phyloP scores from a whole-genome alignment of 2,888 invertebrate species.

The Spisula solida region DNA sequence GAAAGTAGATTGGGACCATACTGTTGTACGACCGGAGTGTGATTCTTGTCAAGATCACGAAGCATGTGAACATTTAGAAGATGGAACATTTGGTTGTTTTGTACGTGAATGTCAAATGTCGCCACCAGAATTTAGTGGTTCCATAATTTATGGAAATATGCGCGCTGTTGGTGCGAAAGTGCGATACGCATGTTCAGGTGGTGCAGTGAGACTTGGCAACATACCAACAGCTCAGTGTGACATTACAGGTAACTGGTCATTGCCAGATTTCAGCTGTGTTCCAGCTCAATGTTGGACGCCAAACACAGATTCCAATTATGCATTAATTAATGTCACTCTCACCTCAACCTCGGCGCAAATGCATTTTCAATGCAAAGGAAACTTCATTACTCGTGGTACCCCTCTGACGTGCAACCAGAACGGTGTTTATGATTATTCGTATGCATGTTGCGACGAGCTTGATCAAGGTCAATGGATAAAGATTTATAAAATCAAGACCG shows the following conservation, averaged over 20 bases:
- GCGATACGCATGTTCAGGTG: background rate
- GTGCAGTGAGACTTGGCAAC: background rate
- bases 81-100: slow-evolving; percentile 6
- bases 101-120: background rate
- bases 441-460: background rate
- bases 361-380: background rate
- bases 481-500: background rate
- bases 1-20: background rate
- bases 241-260: background rate
- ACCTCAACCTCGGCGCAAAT: background rate
- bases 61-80: background rate
- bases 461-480: background rate
- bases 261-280: background rate
- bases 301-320: background rate
- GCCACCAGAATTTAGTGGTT: background rate
- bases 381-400: background rate
- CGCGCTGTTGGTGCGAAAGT: background rate
- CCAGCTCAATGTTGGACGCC: background rate
- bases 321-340: background rate
- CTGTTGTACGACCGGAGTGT: background rate
- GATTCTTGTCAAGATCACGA: background rate
- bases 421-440: background rate
- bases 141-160: background rate
- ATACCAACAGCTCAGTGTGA: background rate
- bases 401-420: background rate